phyloP scores from a whole-genome alignment of 2,113 vertebrate genomes.

The Polypterus senegalus region DNA sequence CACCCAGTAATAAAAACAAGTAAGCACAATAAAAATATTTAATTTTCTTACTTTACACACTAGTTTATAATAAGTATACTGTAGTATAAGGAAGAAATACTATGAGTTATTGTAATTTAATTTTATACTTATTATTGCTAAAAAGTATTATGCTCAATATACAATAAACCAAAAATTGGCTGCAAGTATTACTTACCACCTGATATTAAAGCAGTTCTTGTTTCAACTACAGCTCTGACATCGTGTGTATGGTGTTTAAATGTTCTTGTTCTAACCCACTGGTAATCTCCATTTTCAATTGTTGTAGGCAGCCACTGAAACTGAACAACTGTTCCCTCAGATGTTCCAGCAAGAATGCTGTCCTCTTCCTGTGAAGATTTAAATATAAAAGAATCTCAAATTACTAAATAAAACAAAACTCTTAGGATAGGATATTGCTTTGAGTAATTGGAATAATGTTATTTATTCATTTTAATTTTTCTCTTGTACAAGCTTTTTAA shows the following conservation, averaged over 20 bases:
- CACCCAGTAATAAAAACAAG: too few relatives aligned
- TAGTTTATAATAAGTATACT: not conserved
- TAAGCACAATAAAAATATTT: too few relatives aligned
- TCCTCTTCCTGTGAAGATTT: conserved; percentile 57
- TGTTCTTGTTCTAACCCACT: conserved; percentile 77
- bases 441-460: too few relatives aligned
- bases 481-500: too few relatives aligned
- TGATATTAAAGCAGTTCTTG: conserved; percentile 63
- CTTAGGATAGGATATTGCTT: too few relatives aligned
- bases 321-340: conserved; percentile 71
- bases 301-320: conserved; percentile 67
- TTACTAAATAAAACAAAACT: too few relatives aligned
- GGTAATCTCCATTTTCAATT: conserved; percentile 43
- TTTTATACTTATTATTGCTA: too few relatives aligned
- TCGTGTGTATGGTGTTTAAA: conserved; percentile 86
- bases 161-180: too few relatives aligned
- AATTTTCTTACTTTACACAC: not conserved
- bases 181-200: conserved; percentile 54
- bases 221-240: conserved; percentile 67
- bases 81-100: not conserved
- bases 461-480: too few relatives aligned
- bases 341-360: conserved; percentile 78
- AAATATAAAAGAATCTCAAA: too few relatives aligned
- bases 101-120: not conserved
- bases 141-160: too few relatives aligned